Conservation (phyloP, 2,113 vertebrate genomes). For the Aptenodytes patagonicus region DNA sequence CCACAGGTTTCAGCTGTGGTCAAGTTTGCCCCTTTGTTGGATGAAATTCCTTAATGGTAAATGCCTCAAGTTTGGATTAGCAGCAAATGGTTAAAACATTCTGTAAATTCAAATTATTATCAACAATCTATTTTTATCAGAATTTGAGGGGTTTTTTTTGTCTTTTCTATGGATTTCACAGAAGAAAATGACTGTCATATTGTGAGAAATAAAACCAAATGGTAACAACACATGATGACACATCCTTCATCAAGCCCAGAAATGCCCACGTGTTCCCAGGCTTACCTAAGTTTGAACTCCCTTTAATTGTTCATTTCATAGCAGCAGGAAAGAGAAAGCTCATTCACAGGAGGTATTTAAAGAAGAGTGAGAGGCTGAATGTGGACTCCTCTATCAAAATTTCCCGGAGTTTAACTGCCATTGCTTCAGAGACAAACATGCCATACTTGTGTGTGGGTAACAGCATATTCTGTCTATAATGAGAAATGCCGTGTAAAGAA, state of each 20-base stretch:
- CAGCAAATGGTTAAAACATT: background rate
- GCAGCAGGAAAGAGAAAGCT: constrained; percentile 54
- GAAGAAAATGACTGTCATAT: background rate
- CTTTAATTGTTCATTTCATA: constrained; percentile 64
- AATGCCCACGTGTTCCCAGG: background rate
- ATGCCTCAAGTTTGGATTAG: background rate
- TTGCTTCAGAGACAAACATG: constrained; percentile 48
- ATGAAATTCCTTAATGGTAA: background rate
- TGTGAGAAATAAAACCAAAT: background rate
- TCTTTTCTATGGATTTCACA: background rate
- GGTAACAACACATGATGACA: background rate
- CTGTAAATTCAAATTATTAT: background rate
- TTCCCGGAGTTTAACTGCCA: constrained; percentile 59
- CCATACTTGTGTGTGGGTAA: background rate
- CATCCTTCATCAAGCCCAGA: background rate
- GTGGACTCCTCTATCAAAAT: constrained; percentile 46
- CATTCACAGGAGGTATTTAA: constrained; percentile 57
- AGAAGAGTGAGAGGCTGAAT: constrained; percentile 51
- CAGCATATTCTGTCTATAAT: background rate
- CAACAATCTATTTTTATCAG: background rate
- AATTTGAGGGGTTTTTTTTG: background rate
- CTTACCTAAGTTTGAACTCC: constrained; percentile 7
- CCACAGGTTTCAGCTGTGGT: background rate
- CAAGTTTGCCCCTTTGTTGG: background rate
- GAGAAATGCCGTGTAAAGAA: background rate